phyloP scores from a whole-genome alignment of 2,113 vertebrate genomes.

The Mesembrinibis cayennensis region DNA sequence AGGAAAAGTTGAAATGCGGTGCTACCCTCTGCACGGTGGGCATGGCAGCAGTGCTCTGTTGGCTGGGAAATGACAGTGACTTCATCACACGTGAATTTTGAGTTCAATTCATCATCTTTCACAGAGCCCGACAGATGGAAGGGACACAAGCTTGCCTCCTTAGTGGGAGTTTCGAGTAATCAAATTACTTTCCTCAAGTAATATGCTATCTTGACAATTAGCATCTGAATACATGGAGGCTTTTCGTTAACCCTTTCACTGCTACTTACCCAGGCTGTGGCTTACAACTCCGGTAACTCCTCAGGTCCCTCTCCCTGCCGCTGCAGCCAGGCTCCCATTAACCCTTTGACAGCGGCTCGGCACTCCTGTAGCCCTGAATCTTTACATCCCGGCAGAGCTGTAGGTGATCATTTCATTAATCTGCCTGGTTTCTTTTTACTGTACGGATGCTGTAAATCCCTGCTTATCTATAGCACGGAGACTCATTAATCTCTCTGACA shows the following conservation, averaged over 20 bases:
- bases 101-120: conserved; percentile 7
- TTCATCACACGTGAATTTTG: neutral
- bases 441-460: neutral
- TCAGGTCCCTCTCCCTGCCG: neutral
- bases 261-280: neutral
- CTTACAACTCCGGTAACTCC: neutral
- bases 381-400: neutral
- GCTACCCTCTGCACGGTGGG: neutral
- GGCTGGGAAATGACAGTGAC: conserved; percentile 15
- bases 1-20: conserved; percentile 64
- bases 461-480: neutral
- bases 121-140: neutral
- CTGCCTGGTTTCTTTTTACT: neutral
- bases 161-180: conserved; percentile 31
- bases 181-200: conserved; percentile 31
- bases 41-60: conserved; percentile 19
- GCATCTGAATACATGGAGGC: neutral
- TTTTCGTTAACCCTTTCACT: conserved; percentile 12
- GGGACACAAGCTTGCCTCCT: conserved; percentile 15
- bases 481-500: neutral
- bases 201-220: conserved; percentile 16
- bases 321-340: neutral
- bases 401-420: neutral
- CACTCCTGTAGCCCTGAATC: neutral
- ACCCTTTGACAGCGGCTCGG: neutral